Base-by-base conservation (phyloP, 2,797 vertebrate species). In the Okamejei kenojei region DNA sequence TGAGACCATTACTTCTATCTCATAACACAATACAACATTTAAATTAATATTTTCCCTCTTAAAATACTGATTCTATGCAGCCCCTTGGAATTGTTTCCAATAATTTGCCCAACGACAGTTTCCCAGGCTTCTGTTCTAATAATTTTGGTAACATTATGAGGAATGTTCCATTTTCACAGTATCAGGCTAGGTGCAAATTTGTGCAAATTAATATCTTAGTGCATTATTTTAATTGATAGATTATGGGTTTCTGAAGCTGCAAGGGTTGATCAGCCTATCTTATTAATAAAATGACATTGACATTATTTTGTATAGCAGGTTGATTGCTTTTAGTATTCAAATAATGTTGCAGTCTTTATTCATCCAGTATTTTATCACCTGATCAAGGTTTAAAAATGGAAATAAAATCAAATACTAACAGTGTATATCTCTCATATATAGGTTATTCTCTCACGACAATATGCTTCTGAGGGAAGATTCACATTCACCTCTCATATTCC, bases 401-500 rank as follows among this genome's bases (percentile, higher is more conserved):
- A 7, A 7, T 73, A 73, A 73, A 15, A 93, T 93, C 79, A 71
- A 93, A 63, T 93, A 23, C 15, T 61, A 6, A 65, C 29, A 77
- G 38, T 35, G 21, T 76, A 6, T 82, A 3, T 93, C 68, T 93
- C 38, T 10, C 35, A 38, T 93, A 26, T 94, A 3, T 94, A 98
- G 98, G 96, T 98, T 93, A 97, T 98, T 84, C 95, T 98, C 95
- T 98, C 98, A 9, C 97, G 98, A 54, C 98, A 98, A 94, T 98
- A 98, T 93, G 98, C 98, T 84, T 98, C 98, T 0, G 97, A 98
- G 94, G 98, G 98, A 76, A 95, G 98, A 91, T 98, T 98, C 95
- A 98, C 97, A 93, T 98, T 98, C 94, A 98, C 98, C 0, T 98
- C 98, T 0, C 98, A 98, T 94, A 98, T 97, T 0, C 98, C 98